Percentiles rank a stretch among this genome's conserved stretches.
Conservation (phyloP, 1,140 invertebrate genomes). For the Drosophila kurseongensis region DNA sequence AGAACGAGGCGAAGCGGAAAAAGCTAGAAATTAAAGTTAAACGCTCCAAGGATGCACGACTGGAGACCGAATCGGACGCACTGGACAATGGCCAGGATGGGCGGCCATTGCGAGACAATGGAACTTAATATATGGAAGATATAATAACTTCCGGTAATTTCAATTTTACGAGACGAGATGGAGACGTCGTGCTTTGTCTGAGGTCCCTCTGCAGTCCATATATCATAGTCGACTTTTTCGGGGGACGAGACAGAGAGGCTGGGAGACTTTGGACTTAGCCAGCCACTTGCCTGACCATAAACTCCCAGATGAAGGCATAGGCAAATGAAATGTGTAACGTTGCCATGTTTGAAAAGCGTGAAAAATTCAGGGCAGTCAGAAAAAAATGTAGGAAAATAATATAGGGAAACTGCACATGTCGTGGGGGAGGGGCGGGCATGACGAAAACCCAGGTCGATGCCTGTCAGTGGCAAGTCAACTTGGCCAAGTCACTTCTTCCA, state of each 20-base stretch:
- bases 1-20: constrained; percentile 82
- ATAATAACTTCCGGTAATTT: constrained; percentile 83
- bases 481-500: constrained; percentile 64
- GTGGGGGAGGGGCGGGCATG: constrained; percentile 47
- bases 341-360: constrained; percentile 79
- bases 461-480: constrained; percentile 79
- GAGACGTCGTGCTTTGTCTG: constrained; percentile 66
- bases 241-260: neutral
- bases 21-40: constrained; percentile 84
- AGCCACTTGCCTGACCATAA: constrained; percentile 61
- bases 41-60: constrained; percentile 82
- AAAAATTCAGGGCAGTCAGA: constrained; percentile 64
- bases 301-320: constrained; percentile 49
- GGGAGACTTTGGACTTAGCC: constrained; percentile 7
- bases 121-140: constrained; percentile 82
- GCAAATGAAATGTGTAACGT: constrained; percentile 77
- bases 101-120: constrained; percentile 64
- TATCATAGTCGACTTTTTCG: constrained; percentile 39
- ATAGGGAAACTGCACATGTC: constrained; percentile 71
- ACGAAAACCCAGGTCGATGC: constrained; percentile 73
- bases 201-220: constrained; percentile 52
- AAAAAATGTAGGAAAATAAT: constrained; percentile 18
- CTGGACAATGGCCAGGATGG: constrained; percentile 52
- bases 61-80: constrained; percentile 51
- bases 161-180: constrained; percentile 71